These are phyloP conservation scores for Tringa solitaria DNA, from an alignment of 2,113 vertebrate genomes.

Conservation along the genomic window DNA sequence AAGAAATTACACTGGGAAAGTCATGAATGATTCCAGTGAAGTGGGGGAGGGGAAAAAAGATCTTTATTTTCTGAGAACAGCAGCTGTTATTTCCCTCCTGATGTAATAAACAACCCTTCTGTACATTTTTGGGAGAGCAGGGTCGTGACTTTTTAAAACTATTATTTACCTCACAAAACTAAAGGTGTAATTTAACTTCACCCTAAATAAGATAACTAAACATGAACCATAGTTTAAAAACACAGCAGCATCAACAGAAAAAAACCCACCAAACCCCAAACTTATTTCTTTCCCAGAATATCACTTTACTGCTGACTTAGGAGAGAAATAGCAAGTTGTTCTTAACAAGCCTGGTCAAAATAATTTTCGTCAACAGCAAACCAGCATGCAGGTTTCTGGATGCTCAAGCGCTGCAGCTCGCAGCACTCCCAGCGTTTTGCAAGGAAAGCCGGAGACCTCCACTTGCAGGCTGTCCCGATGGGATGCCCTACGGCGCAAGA, in stretches of 20 bases:
- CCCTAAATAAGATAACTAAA: background rate
- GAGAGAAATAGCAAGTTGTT: background rate
- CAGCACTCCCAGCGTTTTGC: background rate
- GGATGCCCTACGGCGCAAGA: background rate
- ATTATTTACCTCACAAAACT: background rate
- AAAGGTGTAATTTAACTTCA: background rate
- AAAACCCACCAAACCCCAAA: background rate
- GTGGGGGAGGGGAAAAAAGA: accelerated
- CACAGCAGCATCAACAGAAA: background rate
- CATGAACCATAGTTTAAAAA: background rate
- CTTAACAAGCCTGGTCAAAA: background rate
- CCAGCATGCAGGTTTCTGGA: background rate
- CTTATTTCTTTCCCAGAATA: background rate
- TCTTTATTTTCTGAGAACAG: background rate
- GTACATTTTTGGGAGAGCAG: background rate
- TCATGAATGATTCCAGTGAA: background rate
- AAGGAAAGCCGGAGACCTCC: background rate
- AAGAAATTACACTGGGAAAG: background rate
- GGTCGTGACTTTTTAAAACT: accelerated
- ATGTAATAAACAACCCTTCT: background rate
- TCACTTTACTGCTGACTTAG: background rate
- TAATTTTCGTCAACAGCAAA: background rate
- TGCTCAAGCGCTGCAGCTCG: background rate
- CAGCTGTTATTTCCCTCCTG: background rate
- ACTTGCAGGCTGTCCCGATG: background rate